These are phyloP conservation scores for Chaetops frenatus DNA, from an alignment of 2,113 vertebrate species.

Conservation along the genomic window DNA sequence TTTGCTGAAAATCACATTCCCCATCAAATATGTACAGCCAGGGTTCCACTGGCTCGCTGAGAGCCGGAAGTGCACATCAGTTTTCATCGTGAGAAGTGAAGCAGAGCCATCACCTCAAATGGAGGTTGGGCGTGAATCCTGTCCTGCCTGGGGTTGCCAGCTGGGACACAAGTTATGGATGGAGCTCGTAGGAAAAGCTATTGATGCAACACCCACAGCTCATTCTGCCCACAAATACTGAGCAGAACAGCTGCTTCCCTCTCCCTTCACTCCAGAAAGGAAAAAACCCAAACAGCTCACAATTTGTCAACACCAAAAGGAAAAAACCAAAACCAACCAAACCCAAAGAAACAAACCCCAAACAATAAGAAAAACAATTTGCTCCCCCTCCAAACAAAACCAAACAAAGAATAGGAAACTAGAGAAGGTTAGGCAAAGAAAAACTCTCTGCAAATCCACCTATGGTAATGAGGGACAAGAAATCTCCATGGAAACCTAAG, in stretches of 20 bases:
- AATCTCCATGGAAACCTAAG: conserved; percentile 65
- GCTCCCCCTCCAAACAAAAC: not conserved
- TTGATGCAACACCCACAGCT: not conserved
- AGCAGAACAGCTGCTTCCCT: not conserved
- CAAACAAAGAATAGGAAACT: not conserved
- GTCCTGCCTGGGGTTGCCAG: not conserved
- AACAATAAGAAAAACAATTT: not conserved
- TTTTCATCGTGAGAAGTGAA: not conserved
- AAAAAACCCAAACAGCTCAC: not conserved
- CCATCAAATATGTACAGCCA: not conserved
- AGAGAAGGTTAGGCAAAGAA: not conserved
- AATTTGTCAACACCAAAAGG: not conserved
- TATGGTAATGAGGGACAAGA: not conserved
- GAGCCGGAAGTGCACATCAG: not conserved
- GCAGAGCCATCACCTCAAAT: not conserved
- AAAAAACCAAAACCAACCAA: not conserved
- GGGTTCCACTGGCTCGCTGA: not conserved
- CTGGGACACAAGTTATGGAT: not conserved
- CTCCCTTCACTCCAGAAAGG: not conserved
- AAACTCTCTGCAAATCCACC: not conserved
- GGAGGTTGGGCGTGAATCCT: not conserved
- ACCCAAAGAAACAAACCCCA: not conserved
- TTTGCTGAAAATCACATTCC: not conserved
- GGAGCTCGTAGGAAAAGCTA: not conserved
- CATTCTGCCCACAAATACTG: not conserved